Evolutionary conservation across 1,140 invertebrate species (phyloP), one percentile per base, ranked within the genome.

Genomic region (Laupala kohalensis): DNA sequence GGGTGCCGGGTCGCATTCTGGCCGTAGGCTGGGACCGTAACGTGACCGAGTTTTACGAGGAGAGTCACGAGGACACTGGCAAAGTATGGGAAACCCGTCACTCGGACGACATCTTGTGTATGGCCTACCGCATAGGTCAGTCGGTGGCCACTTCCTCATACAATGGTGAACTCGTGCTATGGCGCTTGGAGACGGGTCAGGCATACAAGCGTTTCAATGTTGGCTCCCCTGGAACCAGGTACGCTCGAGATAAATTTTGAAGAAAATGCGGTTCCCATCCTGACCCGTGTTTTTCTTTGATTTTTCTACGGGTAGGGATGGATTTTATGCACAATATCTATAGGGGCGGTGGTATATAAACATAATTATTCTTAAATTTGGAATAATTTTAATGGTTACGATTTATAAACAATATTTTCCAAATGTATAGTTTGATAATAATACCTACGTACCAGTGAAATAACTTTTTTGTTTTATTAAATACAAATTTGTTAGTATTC

Each of bases 121-220:
- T 85, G 1, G 86, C 86, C 71, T 81, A 83, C 9, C 77, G 84
- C 72, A 74, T 82, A 23, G 87, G 89, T 0, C 83, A 90, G 75
- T 80, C 86, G 0, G 77, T 93, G 1, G 89, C 86, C 15, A 92
- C 91, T 24, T 81, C 79, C 25, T 78, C 71, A 25, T 72, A 69
- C 67, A 69, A 88, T 74, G 92, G 92, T 4, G 90, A 93, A 78
- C 82, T 94, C 13, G 82, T 93, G 69, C 81, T 93, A 29, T 93
- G 92, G 91, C 85, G 86, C 71, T 78, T 90, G 28, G 88, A 91
- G 76, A 91, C 89, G 1, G 88, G 88, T 0, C 87, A 90, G 75
- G 83, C 86, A 0, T 87, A 87, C 75, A 83, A 83, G 79, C 80
- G 73, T 73, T 62, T 67, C 25, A 63, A 71, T 30, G 73, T 71